Conservation (phyloP, 2,113 vertebrate genomes). For the Hypomesus transpacificus region DNA sequence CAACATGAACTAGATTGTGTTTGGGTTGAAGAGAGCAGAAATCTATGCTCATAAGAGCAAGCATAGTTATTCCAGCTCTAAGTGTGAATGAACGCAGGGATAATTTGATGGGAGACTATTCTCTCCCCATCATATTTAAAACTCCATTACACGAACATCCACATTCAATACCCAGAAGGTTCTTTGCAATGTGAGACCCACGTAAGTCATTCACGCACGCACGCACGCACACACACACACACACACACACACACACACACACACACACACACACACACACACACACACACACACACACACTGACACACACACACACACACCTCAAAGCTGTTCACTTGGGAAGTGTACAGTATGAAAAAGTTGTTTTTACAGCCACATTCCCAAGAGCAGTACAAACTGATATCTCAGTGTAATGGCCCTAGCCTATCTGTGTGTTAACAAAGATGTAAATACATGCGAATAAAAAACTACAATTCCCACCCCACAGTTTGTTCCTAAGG, state of each 20-base stretch:
- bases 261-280: neutral
- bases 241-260: conserved; percentile 8
- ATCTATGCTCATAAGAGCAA: conserved; percentile 54
- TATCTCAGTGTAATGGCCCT: no score
- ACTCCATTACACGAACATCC: conserved; percentile 58
- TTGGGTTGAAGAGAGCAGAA: conserved; percentile 45
- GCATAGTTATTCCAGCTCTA: conserved; percentile 53
- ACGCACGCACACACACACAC: conserved; percentile 3
- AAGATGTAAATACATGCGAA: no score
- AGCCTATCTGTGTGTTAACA: no score
- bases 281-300: conserved; percentile 8
- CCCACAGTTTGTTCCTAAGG: no score
- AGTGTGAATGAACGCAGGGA: conserved; percentile 59
- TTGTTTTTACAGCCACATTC: no score
- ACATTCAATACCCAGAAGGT: conserved; percentile 42
- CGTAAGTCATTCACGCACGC: conserved; percentile 39
- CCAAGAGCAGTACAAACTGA: no score
- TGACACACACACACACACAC: neutral
- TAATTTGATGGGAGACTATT: conserved; percentile 64
- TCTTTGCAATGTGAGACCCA: conserved; percentile 30
- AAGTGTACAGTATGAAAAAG: no score
- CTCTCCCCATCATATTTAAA: conserved; percentile 67
- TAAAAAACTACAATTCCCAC: no score
- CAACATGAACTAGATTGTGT: conserved; percentile 19
- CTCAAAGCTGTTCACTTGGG: neutral